These are phyloP conservation scores for Holacanthella duospinosa DNA, from an alignment of 2,888 invertebrate genomes.

Conservation along the genomic window DNA sequence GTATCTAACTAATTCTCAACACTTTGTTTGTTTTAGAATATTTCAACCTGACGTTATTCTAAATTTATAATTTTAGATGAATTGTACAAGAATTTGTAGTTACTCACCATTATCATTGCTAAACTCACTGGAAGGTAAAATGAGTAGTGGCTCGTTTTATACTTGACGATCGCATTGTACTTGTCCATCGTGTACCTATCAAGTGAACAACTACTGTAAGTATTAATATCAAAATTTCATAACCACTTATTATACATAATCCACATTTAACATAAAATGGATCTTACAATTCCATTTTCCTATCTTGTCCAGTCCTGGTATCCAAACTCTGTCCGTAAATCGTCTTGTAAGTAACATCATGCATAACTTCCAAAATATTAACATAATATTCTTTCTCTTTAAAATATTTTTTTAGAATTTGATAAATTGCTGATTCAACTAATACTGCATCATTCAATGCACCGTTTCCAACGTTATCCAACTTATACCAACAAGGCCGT, in stretches of 20 bases:
- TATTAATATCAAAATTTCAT: neutral
- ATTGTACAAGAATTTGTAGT: neutral
- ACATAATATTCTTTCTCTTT: constrained; percentile 62
- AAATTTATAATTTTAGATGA: too few species aligned
- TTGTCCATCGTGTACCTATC: constrained; percentile 59
- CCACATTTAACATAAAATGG: neutral
- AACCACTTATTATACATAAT: neutral
- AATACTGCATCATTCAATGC: constrained; percentile 80
- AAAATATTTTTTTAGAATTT: constrained; percentile 69
- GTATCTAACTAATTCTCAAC: neutral
- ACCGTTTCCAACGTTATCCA: constrained; percentile 48
- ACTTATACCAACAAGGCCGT: constrained; percentile 77
- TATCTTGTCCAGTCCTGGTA: constrained; percentile 53
- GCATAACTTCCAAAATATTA: constrained; percentile 68
- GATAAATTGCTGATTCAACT: constrained; percentile 66
- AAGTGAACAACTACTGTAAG: too few species aligned
- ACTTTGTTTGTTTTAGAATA: too few species aligned
- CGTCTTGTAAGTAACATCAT: constrained; percentile 65
- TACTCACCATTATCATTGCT: constrained; percentile 73
- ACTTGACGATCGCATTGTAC: constrained; percentile 76
- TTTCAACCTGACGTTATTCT: too few species aligned
- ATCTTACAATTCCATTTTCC: constrained; percentile 53
- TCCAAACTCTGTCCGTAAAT: constrained; percentile 75
- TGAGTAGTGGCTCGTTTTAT: constrained; percentile 87
- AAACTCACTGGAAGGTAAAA: constrained; percentile 83